Evolutionary conservation across 2,888 invertebrate genomes (phyloP).

Genomic region (Gerris lacustris): DNA sequence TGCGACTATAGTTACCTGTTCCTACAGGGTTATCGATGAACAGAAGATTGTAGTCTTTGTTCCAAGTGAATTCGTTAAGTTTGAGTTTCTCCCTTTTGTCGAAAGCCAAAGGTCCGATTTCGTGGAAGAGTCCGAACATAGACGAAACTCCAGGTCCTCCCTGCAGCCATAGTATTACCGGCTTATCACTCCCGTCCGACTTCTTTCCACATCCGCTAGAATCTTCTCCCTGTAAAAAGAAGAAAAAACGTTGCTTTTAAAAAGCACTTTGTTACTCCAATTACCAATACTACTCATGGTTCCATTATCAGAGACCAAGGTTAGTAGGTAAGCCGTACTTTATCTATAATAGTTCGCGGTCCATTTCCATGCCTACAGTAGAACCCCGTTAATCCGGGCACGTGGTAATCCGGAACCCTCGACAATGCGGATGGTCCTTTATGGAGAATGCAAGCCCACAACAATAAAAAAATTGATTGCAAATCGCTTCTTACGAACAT

Average conservation of each 20-base stretch:
- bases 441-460: too few species aligned
- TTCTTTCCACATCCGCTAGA: slow-evolving; percentile 15
- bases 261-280: too few species aligned
- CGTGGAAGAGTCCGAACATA: slow-evolving; percentile 64
- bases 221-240: background rate
- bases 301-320: too few species aligned
- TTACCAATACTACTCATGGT: too few species aligned
- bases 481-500: too few species aligned
- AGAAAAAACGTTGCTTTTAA: background rate
- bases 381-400: too few species aligned
- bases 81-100: slow-evolving; percentile 35
- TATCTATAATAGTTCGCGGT: too few species aligned
- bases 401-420: too few species aligned
- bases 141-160: slow-evolving; percentile 76
- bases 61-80: slow-evolving; percentile 66
- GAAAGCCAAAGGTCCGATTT: slow-evolving; percentile 52
- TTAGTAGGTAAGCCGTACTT: too few species aligned
- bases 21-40: slow-evolving; percentile 90
- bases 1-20: slow-evolving; percentile 41
- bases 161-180: slow-evolving; percentile 68
- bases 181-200: slow-evolving; percentile 41
- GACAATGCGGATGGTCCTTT: too few species aligned
- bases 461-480: too few species aligned
- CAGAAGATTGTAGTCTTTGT: slow-evolving; percentile 59
- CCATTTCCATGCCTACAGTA: too few species aligned